phyloP scores from a whole-genome alignment of 1,140 invertebrate species.

The Nasonia longicornis region DNA sequence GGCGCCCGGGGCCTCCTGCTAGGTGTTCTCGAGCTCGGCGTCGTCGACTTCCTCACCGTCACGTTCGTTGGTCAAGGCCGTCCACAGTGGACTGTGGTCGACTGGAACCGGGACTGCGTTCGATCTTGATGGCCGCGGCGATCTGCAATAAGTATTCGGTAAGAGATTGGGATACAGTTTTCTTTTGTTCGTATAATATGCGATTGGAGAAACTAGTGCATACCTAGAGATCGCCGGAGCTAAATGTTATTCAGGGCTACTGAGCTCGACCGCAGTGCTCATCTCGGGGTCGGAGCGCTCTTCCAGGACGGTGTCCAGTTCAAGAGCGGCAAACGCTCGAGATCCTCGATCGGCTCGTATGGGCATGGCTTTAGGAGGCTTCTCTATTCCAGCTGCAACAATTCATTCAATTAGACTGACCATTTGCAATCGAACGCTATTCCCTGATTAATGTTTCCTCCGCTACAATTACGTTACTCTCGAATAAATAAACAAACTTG shows the following conservation, averaged over 20 bases:
- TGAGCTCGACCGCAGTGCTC: constrained; percentile 68
- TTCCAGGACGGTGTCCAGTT: constrained; percentile 85
- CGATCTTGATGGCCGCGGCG: constrained; percentile 59
- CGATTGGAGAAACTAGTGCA: background rate
- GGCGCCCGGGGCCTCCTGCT: constrained; percentile 52
- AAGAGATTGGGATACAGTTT: background rate
- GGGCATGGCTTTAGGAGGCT: constrained; percentile 75
- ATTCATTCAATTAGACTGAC: background rate
- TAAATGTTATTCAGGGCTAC: constrained; percentile 66
- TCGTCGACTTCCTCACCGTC: constrained; percentile 55
- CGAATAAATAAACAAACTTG: too few species aligned
- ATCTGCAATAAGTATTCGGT: constrained; percentile 50
- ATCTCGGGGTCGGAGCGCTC: constrained; percentile 82
- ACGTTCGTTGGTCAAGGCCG: constrained; percentile 74
- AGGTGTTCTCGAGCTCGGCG: constrained; percentile 60
- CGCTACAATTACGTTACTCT: too few species aligned
- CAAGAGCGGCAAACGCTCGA: constrained; percentile 77
- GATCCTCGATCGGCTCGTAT: constrained; percentile 74
- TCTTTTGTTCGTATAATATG: background rate
- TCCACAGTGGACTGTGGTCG: constrained; percentile 75
- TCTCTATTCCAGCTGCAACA: constrained; percentile 66
- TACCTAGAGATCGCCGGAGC: constrained; percentile 62
- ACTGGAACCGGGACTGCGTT: constrained; percentile 58
- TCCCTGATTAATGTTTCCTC: too few species aligned
- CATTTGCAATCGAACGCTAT: too few species aligned